Evolutionary conservation across 2,888 invertebrate genomes (phyloP).

Genomic region (Cephus nigrinus): DNA sequence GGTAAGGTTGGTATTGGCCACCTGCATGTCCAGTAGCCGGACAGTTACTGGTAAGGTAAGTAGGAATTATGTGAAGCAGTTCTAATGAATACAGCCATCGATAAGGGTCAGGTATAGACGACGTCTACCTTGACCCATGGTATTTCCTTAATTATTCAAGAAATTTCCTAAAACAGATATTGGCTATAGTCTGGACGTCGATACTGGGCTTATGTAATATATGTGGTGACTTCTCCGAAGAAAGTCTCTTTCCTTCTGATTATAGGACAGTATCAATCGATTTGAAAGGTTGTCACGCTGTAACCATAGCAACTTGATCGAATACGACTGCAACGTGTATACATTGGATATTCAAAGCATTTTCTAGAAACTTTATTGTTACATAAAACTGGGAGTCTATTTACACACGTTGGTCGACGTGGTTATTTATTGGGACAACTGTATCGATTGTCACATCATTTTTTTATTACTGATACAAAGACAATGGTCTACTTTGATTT

Average conservation of each 20-base stretch:
- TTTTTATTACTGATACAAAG: neutral
- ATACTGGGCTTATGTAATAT: neutral
- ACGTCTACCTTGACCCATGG: neutral
- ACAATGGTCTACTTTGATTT: neutral
- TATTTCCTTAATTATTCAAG: neutral
- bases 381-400: neutral
- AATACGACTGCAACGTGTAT: constrained; percentile 4
- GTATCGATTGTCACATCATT: neutral
- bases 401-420: neutral
- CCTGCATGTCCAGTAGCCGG: neutral
- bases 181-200: neutral
- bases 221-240: neutral
- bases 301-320: constrained; percentile 55
- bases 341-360: neutral
- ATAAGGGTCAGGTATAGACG: neutral
- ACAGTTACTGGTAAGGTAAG: neutral
- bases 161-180: neutral
- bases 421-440: neutral
- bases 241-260: neutral
- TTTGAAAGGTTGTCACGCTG: constrained; percentile 46
- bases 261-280: constrained; percentile 39
- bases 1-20: neutral
- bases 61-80: neutral
- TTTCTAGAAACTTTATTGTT: neutral
- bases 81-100: neutral